Evolutionary conservation across 2,113 vertebrate species (phyloP).

Genomic region (Astur gentilis): DNA sequence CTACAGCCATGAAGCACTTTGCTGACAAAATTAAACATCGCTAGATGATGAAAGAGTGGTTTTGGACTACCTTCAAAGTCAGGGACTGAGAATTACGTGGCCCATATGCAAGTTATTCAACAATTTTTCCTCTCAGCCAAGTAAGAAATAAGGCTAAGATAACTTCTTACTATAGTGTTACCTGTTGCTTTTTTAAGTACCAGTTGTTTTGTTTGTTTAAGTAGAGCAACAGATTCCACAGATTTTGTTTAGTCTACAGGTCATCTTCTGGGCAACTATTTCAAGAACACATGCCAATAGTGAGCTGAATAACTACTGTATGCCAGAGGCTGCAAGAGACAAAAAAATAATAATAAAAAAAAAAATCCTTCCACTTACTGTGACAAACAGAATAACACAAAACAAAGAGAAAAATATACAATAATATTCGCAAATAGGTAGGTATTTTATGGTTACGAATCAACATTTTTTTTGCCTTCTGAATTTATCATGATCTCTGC

Average conservation of each 20-base stretch:
- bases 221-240: conserved; percentile 31
- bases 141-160: background rate
- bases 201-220: background rate
- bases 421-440: background rate
- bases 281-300: conserved; percentile 54
- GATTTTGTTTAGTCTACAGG: conserved; percentile 66
- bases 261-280: conserved; percentile 44
- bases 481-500: background rate
- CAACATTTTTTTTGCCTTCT: conserved; percentile 11
- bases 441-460: background rate
- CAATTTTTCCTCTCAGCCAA: background rate
- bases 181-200: background rate
- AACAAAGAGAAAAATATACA: background rate
- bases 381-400: background rate
- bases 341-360: background rate
- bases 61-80: background rate
- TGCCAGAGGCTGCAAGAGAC: background rate
- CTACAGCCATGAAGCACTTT: background rate
- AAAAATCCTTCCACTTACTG: background rate
- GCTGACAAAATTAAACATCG: background rate
- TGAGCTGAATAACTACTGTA: conserved; percentile 40
- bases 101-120: background rate
- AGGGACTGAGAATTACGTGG: background rate
- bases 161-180: background rate
- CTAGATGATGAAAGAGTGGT: background rate